A percentile compares a stretch with the other conserved stretches of the same genome.
These are phyloP conservation scores for Pycnomerus fuliginosus DNA, from an alignment of 2,888 invertebrate genomes.

Conservation along the genomic window DNA sequence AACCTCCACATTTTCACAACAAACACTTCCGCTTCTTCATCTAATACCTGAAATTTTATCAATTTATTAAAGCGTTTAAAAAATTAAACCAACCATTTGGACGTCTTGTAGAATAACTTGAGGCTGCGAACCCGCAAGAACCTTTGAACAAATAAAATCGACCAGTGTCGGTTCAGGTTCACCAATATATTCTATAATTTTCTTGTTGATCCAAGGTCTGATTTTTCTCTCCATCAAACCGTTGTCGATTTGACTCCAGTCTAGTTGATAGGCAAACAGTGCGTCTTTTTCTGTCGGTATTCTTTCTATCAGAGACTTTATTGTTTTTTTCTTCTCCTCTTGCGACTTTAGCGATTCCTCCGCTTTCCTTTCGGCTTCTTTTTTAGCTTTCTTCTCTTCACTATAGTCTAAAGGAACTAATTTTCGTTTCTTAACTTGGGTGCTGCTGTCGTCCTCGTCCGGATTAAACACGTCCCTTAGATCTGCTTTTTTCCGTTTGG, in stretches of 20 bases:
- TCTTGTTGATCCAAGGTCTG: constrained; percentile 99
- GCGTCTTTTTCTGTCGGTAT: constrained; percentile 98
- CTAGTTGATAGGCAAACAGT: constrained; percentile 91
- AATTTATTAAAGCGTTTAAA: not conserved
- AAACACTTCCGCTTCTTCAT: constrained; percentile 99
- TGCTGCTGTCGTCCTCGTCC: constrained; percentile 69
- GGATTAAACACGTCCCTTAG: constrained; percentile 85
- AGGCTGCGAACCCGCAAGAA: constrained; percentile 89
- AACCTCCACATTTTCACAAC: constrained; percentile 99
- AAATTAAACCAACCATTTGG: constrained; percentile 76
- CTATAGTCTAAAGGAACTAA: constrained; percentile 73
- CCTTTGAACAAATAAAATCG: constrained; percentile 99
- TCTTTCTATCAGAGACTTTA: constrained; percentile 96
- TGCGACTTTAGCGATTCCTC: constrained; percentile 68
- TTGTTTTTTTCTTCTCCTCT: constrained; percentile 95
- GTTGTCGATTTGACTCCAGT: constrained; percentile 78
- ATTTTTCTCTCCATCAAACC: constrained; percentile 92
- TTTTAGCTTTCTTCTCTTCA: constrained; percentile 57
- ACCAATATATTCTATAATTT: constrained; percentile 98
- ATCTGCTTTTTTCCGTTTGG: constrained; percentile 71
- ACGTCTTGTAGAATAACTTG: constrained; percentile 97
- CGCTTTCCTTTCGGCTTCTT: constrained; percentile 53
- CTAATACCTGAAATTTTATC: constrained; percentile 77
- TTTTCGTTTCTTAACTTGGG: constrained; percentile 70
- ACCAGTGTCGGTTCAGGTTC: constrained; percentile 98